Conservation (phyloP, 2,113 vertebrate genomes). For the Anhinga rufa region DNA sequence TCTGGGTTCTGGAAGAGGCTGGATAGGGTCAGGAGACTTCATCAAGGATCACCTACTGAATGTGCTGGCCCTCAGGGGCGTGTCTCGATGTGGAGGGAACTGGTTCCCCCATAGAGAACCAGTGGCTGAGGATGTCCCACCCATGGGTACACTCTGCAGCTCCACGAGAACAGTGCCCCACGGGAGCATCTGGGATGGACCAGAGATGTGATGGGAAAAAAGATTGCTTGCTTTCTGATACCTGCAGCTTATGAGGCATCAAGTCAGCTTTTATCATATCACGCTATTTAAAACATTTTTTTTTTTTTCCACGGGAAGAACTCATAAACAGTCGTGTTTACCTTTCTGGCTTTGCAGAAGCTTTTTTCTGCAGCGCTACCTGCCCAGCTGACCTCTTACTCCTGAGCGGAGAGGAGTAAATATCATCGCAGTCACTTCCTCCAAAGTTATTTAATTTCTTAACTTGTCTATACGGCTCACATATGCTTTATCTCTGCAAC, state of each 20-base stretch:
- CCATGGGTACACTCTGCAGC: background rate
- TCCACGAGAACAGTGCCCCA: background rate
- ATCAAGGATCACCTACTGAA: background rate
- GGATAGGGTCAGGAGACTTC: background rate
- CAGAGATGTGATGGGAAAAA: background rate
- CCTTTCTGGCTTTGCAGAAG: background rate
- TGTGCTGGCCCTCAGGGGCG: background rate
- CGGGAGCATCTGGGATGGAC: accelerated
- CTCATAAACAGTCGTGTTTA: background rate
- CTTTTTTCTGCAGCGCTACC: background rate
- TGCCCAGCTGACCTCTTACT: background rate
- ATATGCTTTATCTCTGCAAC: background rate
- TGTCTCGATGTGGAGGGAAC: background rate
- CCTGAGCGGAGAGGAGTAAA: background rate
- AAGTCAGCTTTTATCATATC: background rate
- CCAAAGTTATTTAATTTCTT: background rate
- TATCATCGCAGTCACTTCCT: background rate
- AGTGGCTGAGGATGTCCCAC: background rate
- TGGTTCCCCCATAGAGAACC: background rate
- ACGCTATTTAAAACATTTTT: background rate
- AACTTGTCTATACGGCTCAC: background rate
- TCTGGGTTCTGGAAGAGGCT: background rate
- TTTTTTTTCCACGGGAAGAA: background rate
- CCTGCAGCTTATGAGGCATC: background rate
- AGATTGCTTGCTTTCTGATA: background rate